Conservation (phyloP, 35 echinoderm and acorn worm species). For the Diadema setosum region DNA sequence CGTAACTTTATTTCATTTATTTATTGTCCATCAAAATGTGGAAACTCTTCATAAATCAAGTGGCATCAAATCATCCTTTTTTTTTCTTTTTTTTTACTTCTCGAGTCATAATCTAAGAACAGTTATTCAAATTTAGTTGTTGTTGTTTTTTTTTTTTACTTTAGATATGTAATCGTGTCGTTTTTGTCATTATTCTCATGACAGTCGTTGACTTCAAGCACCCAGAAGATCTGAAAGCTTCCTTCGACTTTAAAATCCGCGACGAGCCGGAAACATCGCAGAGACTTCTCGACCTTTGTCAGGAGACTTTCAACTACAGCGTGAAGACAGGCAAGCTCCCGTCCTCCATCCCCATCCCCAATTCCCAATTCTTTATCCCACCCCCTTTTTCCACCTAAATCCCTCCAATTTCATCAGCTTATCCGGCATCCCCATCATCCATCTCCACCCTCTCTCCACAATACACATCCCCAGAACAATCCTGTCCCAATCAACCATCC, state of each 20-base stretch:
- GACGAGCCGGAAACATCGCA: slow-evolving; percentile 38
- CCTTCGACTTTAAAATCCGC: slow-evolving; percentile 38
- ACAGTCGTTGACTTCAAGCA: slow-evolving; percentile 51
- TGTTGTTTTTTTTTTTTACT: background rate
- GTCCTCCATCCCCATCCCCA: too few relatives aligned
- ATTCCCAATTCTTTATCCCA: too few relatives aligned
- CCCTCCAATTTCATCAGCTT: too few relatives aligned
- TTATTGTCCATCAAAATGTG: background rate
- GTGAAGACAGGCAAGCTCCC: slow-evolving; percentile 57
- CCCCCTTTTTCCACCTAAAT: too few relatives aligned
- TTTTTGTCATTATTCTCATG: background rate
- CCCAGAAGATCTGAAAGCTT: slow-evolving; percentile 30
- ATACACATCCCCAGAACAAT: too few relatives aligned
- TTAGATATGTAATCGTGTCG: background rate
- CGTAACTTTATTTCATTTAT: background rate
- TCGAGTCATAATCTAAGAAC: background rate
- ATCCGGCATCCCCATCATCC: too few relatives aligned
- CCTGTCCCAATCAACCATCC: too few relatives aligned
- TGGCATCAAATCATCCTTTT: background rate
- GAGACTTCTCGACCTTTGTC: background rate
- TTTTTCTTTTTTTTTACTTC: too few relatives aligned
- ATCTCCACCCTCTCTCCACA: too few relatives aligned
- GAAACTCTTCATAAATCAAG: background rate
- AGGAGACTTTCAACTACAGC: slow-evolving; percentile 54
- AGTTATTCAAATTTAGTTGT: background rate